These are phyloP conservation scores for Trichogramma evanescens DNA, from an alignment of 2,888 invertebrate genomes.

Conservation along the genomic window DNA sequence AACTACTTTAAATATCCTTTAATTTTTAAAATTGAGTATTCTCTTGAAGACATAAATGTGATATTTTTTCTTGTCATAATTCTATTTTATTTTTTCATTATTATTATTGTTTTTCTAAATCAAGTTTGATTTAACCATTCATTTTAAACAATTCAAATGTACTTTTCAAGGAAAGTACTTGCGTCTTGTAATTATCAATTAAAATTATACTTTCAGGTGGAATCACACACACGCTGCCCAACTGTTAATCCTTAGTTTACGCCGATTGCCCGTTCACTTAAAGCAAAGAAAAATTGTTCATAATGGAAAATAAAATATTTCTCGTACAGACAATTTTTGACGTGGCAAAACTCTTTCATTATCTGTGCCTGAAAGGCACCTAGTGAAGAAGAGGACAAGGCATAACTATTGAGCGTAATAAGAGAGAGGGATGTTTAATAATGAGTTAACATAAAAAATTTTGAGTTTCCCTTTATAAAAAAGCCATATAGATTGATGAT, in stretches of 20 bases:
- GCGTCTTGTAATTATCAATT: not conserved
- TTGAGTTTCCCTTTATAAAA: slow-evolving; percentile 21
- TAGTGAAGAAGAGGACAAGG: slow-evolving; percentile 26
- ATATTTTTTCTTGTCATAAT: not conserved
- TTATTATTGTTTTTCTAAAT: not conserved
- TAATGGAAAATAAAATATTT: slow-evolving; percentile 36
- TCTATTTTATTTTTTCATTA: not conserved
- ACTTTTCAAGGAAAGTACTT: not conserved
- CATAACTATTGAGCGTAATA: slow-evolving; percentile 25
- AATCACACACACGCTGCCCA: slow-evolving; percentile 44
- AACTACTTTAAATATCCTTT: no score
- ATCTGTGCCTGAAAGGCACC: slow-evolving; percentile 30
- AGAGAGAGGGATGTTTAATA: slow-evolving; percentile 6
- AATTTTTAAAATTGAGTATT: no score
- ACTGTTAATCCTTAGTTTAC: slow-evolving; percentile 47
- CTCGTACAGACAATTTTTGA: slow-evolving; percentile 37
- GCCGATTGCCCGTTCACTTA: slow-evolving; percentile 43
- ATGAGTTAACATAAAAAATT: not conserved
- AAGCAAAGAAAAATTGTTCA: slow-evolving; percentile 39
- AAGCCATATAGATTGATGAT: slow-evolving; percentile 35
- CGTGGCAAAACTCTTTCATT: slow-evolving; percentile 38
- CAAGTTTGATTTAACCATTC: not conserved
- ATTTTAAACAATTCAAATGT: slow-evolving; percentile 14
- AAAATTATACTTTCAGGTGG: slow-evolving; percentile 35
- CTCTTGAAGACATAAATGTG: no score